phyloP scores from a whole-genome alignment of 2,797 vertebrate genomes.

The Clarias platycephalus region DNA sequence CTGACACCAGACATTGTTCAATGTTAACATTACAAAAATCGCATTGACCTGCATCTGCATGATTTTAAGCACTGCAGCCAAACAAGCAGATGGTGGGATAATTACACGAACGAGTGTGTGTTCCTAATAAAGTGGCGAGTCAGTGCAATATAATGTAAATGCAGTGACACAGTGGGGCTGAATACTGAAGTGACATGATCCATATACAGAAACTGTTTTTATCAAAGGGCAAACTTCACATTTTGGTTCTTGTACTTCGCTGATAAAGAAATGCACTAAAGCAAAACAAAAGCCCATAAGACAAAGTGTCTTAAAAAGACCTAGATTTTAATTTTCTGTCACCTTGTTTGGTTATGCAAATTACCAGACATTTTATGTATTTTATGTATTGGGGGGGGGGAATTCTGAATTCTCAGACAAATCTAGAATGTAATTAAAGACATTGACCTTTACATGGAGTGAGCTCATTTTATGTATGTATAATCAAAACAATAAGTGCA shows the following conservation, averaged over 20 bases:
- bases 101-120: background rate
- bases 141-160: background rate
- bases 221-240: background rate
- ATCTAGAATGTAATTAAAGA: background rate
- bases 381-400: too few species aligned
- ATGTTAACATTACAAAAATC: background rate
- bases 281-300: background rate
- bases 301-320: background rate
- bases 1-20: background rate
- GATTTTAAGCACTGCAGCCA: background rate
- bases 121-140: background rate
- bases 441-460: background rate
- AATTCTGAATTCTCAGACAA: background rate
- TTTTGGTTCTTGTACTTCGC: background rate
- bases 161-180: background rate
- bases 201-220: background rate
- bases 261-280: background rate
- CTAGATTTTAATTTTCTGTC: background rate
- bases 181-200: conserved; percentile 10
- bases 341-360: background rate
- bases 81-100: background rate
- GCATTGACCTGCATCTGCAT: background rate
- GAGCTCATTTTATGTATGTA: conserved; percentile 7
- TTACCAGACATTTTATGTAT: background rate
- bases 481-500: conserved; percentile 13